Conservation (phyloP, 2,888 invertebrate species). For the Conus canariensis region DNA sequence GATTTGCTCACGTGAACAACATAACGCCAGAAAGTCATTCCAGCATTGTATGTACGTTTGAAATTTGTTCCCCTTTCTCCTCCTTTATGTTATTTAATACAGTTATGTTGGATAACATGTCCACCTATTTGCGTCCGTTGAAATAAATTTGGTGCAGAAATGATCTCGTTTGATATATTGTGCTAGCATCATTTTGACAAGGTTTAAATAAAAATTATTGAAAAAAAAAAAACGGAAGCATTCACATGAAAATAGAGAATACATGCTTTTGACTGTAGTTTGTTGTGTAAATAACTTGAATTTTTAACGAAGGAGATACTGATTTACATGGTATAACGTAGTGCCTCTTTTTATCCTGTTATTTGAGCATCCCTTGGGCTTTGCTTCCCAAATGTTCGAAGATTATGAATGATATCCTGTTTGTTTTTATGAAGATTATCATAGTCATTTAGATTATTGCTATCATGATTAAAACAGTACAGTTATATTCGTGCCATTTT, state of each 20-base stretch:
- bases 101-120: slow-evolving; percentile 15
- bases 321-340: slow-evolving; percentile 34
- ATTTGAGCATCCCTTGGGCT: slow-evolving; percentile 13
- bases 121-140: slow-evolving; percentile 16
- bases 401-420: slow-evolving; percentile 15
- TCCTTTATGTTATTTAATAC: not conserved
- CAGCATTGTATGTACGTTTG: slow-evolving; percentile 38
- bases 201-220: slow-evolving; percentile 20
- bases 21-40: slow-evolving; percentile 41
- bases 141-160: slow-evolving; percentile 19
- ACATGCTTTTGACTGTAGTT: slow-evolving; percentile 29
- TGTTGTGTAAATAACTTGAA: slow-evolving; percentile 34
- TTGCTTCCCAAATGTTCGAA: slow-evolving; percentile 30
- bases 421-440: slow-evolving; percentile 27
- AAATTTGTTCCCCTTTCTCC: not conserved
- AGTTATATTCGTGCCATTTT: slow-evolving; percentile 31
- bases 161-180: slow-evolving; percentile 28
- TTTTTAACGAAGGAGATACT: slow-evolving; percentile 36
- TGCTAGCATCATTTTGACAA: slow-evolving; percentile 25
- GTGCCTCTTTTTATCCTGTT: slow-evolving; percentile 27
- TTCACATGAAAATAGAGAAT: slow-evolving; percentile 4
- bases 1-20: slow-evolving; percentile 37
- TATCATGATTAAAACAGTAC: slow-evolving; percentile 12
- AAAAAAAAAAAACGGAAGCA: not conserved
- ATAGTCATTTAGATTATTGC: slow-evolving; percentile 28